Evolutionary conservation across 2,113 vertebrate species (phyloP).

Genomic region (Platycercus adscitus): DNA sequence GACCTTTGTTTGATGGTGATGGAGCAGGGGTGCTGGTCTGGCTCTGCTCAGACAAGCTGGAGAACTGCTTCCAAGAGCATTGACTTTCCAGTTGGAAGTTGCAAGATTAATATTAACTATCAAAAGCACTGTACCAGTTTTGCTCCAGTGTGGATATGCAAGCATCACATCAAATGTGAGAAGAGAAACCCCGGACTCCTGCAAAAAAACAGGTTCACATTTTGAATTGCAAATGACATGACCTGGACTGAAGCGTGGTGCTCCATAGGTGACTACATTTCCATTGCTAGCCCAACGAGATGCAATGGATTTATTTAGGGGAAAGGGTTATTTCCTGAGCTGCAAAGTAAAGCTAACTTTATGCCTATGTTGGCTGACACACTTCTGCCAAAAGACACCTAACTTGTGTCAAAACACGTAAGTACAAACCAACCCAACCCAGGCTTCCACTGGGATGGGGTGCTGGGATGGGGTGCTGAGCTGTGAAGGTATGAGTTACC

Average conservation of each 20-base stretch:
- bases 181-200: neutral
- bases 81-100: neutral
- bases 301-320: neutral
- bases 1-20: neutral
- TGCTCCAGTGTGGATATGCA: neutral
- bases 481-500: neutral
- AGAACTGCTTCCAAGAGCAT: neutral
- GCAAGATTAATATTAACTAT: neutral
- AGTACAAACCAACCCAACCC: neutral
- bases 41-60: neutral
- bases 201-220: neutral
- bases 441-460: neutral
- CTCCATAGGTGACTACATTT: neutral
- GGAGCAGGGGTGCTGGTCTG: neutral
- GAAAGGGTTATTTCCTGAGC: neutral
- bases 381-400: neutral
- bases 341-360: neutral
- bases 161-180: neutral
- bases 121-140: neutral
- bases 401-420: neutral
- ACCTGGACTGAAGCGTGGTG: neutral
- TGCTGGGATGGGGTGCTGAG: neutral
- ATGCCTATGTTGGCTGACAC: neutral
- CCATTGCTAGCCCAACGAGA: rapidly evolving
- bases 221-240: neutral